These are phyloP conservation scores for Bubo bubo DNA, from an alignment of 2,113 vertebrate genomes.

Conservation along the genomic window DNA sequence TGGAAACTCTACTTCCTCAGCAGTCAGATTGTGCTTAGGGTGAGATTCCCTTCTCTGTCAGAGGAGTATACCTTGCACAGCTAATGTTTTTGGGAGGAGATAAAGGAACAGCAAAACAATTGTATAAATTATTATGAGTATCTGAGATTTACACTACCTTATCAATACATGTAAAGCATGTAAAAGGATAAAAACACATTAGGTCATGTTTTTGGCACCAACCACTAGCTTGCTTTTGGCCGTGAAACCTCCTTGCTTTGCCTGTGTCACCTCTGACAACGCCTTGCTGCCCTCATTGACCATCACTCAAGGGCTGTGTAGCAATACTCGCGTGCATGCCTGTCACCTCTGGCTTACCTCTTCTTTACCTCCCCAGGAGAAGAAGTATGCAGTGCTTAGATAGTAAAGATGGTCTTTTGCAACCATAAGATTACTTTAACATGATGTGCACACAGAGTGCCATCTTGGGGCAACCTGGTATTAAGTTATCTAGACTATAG, in stretches of 20 bases:
- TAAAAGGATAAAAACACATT: not conserved
- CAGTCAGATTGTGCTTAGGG: not conserved
- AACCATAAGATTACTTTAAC: not conserved
- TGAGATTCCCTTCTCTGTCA: not conserved
- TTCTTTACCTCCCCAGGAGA: not conserved
- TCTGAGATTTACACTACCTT: not conserved
- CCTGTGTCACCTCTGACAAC: not conserved
- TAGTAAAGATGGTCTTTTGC: not conserved
- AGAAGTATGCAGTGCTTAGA: not conserved
- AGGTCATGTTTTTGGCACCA: not conserved
- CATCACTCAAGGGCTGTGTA: too few species aligned
- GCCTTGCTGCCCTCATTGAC: not conserved
- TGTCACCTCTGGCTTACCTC: not conserved
- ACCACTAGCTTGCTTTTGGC: not conserved
- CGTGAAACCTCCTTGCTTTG: not conserved
- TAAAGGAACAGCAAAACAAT: not conserved
- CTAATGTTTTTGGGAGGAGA: not conserved
- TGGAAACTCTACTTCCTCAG: not conserved
- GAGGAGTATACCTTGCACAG: not conserved
- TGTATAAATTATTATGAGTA: not conserved
- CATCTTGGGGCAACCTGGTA: slow-evolving; percentile 42
- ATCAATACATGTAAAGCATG: not conserved
- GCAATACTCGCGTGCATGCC: accelerated
- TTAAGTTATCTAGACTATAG: not conserved
- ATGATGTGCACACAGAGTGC: not conserved